Percentiles rank a stretch among this genome's conserved stretches.
Evolutionary conservation across 2,113 vertebrate genomes (phyloP).

Genomic region (Aegotheles bennettii): DNA sequence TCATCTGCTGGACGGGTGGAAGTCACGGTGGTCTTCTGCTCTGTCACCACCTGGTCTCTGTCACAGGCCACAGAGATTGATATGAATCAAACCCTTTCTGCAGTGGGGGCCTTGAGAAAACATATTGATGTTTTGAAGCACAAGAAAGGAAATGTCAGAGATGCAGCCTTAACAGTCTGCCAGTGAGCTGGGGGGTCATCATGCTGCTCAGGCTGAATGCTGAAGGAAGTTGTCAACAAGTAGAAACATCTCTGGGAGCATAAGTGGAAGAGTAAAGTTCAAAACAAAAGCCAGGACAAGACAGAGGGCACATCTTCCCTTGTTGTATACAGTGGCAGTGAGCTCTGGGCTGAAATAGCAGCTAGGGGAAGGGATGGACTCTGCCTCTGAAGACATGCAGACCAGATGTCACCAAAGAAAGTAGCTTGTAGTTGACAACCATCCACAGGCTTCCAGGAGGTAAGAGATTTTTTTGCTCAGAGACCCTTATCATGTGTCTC

Average conservation of each 20-base stretch:
- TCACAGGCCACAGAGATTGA: not conserved
- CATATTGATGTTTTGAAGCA: not conserved
- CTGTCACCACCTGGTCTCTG: constrained; percentile 34
- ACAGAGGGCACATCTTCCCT: not conserved
- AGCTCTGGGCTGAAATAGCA: not conserved
- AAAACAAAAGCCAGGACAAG: not conserved
- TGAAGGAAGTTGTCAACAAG: not conserved
- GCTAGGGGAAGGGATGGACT: not conserved
- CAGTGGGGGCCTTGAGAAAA: not conserved
- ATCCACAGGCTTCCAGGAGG: not conserved
- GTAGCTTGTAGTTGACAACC: not conserved
- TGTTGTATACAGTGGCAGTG: not conserved
- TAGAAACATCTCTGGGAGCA: not conserved
- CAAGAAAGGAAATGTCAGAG: not conserved
- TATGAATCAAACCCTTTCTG: constrained; percentile 12
- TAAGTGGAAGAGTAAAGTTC: not conserved
- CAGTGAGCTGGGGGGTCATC: not conserved
- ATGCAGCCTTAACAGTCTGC: not conserved
- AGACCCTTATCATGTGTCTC: not conserved
- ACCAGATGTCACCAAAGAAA: not conserved
- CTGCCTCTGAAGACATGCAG: not conserved
- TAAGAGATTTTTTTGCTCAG: not conserved
- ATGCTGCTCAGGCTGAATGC: not conserved
- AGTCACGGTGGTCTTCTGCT: not conserved
- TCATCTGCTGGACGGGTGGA: not conserved